phyloP scores from a whole-genome alignment of 2,888 invertebrate genomes.

The Choristoneura rosaceana region DNA sequence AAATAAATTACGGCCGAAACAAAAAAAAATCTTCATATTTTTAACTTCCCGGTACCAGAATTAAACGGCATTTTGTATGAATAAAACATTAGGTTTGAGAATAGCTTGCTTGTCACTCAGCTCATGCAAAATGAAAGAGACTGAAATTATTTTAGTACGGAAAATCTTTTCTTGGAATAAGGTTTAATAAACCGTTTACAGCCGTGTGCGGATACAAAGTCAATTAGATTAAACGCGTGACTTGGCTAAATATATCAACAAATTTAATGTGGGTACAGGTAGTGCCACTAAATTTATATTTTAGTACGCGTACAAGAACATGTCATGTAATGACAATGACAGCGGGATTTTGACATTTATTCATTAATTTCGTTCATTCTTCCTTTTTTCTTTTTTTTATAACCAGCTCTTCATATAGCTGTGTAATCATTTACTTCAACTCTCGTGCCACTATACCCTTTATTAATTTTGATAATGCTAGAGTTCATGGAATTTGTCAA shows the following conservation, averaged over 20 bases:
- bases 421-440: too few relatives aligned
- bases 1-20: slow-evolving; percentile 33
- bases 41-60: slow-evolving; percentile 27
- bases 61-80: slow-evolving; percentile 44
- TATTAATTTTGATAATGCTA: neutral
- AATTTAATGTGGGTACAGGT: neutral
- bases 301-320: too few relatives aligned
- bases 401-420: too few relatives aligned
- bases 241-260: slow-evolving; percentile 2
- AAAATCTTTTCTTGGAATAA: slow-evolving; percentile 36
- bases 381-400: too few relatives aligned
- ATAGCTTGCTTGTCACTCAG: slow-evolving; percentile 46
- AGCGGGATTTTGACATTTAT: too few relatives aligned
- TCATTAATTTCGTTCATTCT: too few relatives aligned
- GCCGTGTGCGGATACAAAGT: neutral
- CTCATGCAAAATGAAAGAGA: slow-evolving; percentile 47
- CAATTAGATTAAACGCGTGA: slow-evolving; percentile 11
- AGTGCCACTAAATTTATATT: too few relatives aligned
- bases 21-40: slow-evolving; percentile 39
- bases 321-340: too few relatives aligned
- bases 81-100: slow-evolving; percentile 46
- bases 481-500: neutral
- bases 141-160: slow-evolving; percentile 44
- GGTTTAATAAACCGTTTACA: slow-evolving; percentile 29
- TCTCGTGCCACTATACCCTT: neutral